Conservation (phyloP, 2,797 vertebrate species). For the Phaenicophaeus curvirostris region DNA sequence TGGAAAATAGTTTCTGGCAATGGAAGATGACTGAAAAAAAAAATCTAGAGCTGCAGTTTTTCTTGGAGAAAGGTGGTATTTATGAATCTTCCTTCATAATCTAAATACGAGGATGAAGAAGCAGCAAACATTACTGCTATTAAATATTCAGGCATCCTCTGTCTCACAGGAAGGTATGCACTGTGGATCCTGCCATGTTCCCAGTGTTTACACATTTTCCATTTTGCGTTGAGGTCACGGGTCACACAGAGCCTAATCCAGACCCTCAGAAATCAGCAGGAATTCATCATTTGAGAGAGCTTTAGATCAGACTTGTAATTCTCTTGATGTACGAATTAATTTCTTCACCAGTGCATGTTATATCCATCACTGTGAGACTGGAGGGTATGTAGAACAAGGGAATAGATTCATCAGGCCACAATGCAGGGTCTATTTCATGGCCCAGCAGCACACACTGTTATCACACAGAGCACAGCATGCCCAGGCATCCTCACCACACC, state of each 20-base stretch:
- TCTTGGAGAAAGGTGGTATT: neutral
- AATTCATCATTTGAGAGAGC: neutral
- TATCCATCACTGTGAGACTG: rapidly evolving
- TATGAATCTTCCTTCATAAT: neutral
- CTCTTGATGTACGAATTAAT: neutral
- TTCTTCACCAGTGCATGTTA: neutral
- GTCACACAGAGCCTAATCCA: neutral
- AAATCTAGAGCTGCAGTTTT: neutral
- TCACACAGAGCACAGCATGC: rapidly evolving
- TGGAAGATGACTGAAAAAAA: neutral
- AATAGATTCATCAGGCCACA: neutral
- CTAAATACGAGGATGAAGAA: neutral
- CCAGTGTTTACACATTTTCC: neutral
- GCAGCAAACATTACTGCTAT: neutral
- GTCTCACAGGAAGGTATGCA: neutral
- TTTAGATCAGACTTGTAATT: neutral
- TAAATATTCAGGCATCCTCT: neutral
- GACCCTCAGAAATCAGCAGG: neutral
- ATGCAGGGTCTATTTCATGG: neutral
- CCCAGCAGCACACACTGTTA: rapidly evolving
- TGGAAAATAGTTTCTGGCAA: neutral
- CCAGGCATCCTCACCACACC: neutral
- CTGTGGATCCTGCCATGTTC: rapidly evolving
- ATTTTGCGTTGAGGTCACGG: neutral
- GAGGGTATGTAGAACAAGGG: rapidly evolving